Percentiles rank a stretch among this genome's conserved stretches.
These are phyloP conservation scores for Cottus gobio DNA, from an alignment of 2,113 vertebrate species.

Conservation along the genomic window DNA sequence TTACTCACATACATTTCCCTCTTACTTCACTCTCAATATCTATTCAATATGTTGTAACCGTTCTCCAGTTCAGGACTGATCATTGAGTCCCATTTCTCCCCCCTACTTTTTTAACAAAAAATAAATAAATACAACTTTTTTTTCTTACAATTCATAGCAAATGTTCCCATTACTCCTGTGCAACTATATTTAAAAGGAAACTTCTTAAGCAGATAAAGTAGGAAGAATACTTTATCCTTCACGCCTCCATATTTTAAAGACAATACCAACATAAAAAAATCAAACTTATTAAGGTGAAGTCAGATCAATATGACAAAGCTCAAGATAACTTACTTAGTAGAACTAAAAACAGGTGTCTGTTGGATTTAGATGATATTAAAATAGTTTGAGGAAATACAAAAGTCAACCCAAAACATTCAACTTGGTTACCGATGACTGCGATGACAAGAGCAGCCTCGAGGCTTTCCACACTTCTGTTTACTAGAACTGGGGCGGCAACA, in stretches of 20 bases:
- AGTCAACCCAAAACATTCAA: constrained; percentile 7
- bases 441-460: constrained; percentile 36
- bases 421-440: constrained; percentile 13
- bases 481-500: constrained; percentile 61
- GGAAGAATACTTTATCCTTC: neutral
- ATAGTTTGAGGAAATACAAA: neutral
- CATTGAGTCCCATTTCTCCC: neutral
- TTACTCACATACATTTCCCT: neutral
- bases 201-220: neutral
- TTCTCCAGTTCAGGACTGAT: neutral
- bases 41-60: neutral
- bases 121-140: too few species aligned
- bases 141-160: neutral
- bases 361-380: neutral
- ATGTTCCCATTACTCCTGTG: neutral
- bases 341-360: constrained; percentile 2
- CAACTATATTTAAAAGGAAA: constrained; percentile 7
- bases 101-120: neutral
- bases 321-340: neutral
- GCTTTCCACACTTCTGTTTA: constrained; percentile 66
- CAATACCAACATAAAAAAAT: neutral
- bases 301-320: constrained; percentile 27
- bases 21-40: neutral
- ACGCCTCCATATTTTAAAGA: neutral
- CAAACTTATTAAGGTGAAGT: neutral